Conservation (phyloP, 2,113 vertebrate species). For the Anthoscopus minutus region DNA sequence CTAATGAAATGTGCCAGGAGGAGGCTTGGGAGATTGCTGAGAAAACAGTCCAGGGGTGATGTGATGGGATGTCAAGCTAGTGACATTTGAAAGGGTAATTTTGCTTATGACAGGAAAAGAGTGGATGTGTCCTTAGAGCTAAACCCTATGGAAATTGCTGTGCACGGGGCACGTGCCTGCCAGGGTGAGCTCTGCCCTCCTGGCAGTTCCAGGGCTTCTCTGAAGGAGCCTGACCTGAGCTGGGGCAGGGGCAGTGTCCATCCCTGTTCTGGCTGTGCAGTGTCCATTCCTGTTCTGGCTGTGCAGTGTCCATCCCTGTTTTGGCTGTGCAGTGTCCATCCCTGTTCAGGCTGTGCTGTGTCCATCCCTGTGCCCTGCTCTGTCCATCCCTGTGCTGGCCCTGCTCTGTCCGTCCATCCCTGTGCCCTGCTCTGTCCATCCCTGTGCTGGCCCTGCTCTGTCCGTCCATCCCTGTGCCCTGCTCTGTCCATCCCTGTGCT, state of each 20-base stretch:
- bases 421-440: too few species aligned
- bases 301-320: not conserved
- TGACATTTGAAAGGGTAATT: not conserved
- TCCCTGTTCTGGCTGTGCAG: not conserved
- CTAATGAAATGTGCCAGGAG: not conserved
- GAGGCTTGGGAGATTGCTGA: not conserved
- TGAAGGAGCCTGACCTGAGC: not conserved
- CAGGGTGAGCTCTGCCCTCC: not conserved
- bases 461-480: too few species aligned
- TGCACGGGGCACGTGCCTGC: not conserved
- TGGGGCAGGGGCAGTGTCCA: not conserved
- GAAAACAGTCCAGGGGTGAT: not conserved
- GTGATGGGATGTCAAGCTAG: not conserved
- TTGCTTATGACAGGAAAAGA: not conserved
- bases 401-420: too few species aligned
- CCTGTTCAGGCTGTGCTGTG: too few species aligned
- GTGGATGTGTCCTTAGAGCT: not conserved
- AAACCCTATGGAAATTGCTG: not conserved
- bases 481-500: too few species aligned
- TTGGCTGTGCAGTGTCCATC: not conserved
- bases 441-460: too few species aligned
- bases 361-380: too few species aligned
- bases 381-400: too few species aligned
- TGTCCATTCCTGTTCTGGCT: too few species aligned
- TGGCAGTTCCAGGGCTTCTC: not conserved